Base-by-base conservation (phyloP, 2,113 vertebrate genomes). In the Callospermophilus lateralis region DNA sequence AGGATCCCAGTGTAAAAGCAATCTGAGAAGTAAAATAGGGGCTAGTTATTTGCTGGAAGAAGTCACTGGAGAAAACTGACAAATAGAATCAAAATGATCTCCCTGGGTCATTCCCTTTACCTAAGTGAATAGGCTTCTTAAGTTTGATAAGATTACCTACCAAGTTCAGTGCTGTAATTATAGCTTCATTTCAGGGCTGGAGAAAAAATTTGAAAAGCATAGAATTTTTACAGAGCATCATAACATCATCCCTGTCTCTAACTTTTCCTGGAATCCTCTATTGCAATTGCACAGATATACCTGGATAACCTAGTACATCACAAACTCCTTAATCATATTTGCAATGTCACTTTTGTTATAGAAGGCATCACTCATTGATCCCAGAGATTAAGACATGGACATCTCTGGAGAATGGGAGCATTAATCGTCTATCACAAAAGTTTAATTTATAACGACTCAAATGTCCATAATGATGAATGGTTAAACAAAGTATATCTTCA, bases 1-100 rank as follows among this genome's bases (percentile, higher is more conserved):
- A 95, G 79, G 68, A 97, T 85, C 93, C 90, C 96, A 97, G 92
- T 4, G 80, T 95, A 95, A 95, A 98, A 96, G 85, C 77, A 83
- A 94, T 94, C 55, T 81, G 37, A 90, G 92, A 92, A 95, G 77
- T 97, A 94, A 98, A 95, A 98, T 93, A 96, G 84, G 51, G 79
- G 85, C 92, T 80, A 96, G 91, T 91, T 89, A 98, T 83, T 83
- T 94, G 45, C 81, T 92, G 84, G 5, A 48, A 88, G 45, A 53
- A 37, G 95, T 28, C 3, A 32, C 42, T 89, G 76, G 94, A 85
- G 67, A 89, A 85, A 89, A 94, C 68, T 72, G 70, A 79, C 77
- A 85, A 16, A 58, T 58, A 58, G 55, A 48, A 61, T 61, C 90
- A 83, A 63, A 48, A 67, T 32, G 81, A 55, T 72, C 81, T 63